phyloP scores from a whole-genome alignment of 2,888 invertebrate species.

The Eupithecia dodoneata region DNA sequence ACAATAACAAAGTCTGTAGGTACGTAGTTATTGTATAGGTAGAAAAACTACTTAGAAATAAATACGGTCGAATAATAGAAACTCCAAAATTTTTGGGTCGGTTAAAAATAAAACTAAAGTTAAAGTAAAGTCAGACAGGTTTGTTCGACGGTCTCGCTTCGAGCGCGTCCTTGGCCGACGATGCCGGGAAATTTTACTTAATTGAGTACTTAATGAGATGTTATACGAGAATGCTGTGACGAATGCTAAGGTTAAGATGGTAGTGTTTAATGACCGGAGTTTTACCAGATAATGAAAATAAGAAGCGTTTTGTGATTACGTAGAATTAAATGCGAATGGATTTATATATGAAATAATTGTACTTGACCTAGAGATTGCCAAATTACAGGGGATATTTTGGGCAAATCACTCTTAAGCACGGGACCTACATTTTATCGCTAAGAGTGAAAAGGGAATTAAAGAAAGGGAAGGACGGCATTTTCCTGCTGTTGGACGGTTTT shows the following conservation, averaged over 20 bases:
- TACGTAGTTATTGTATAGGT: neutral
- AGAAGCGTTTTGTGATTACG: neutral
- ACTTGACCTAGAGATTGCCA: neutral
- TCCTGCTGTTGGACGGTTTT: neutral
- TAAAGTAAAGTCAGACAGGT: conserved; percentile 6
- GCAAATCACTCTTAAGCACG: neutral
- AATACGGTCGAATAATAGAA: neutral
- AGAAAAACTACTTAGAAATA: neutral
- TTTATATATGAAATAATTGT: neutral
- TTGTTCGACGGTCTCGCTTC: conserved; percentile 4
- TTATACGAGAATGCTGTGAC: conserved; percentile 26
- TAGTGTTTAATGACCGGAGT: neutral
- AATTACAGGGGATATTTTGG: too few relatives aligned
- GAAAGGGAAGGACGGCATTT: neutral
- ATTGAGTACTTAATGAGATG: conserved; percentile 38
- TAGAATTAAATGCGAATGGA: neutral
- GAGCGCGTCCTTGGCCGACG: conserved; percentile 36
- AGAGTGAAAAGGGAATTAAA: neutral
- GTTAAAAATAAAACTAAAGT: conserved; percentile 3
- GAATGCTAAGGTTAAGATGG: conserved; percentile 23
- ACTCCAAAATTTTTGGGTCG: neutral
- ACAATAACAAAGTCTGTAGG: neutral
- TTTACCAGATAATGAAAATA: neutral
- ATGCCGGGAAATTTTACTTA: conserved; percentile 27
- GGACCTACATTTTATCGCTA: neutral